Conservation (phyloP, 2,113 vertebrate genomes). For the Gopherus evgoodei region DNA sequence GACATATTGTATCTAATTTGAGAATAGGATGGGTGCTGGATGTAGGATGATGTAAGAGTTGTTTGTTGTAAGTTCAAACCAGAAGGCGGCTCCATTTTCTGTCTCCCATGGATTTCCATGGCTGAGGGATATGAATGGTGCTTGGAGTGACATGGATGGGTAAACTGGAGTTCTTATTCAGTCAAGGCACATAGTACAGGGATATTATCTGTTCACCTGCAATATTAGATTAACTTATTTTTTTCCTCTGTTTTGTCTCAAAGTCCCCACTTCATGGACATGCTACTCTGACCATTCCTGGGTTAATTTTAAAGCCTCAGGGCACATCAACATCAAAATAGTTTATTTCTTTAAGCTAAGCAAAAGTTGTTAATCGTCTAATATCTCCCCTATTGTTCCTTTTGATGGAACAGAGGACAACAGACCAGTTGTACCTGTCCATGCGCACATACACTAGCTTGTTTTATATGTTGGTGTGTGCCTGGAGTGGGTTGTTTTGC, state of each 20-base stretch:
- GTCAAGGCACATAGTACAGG: background rate
- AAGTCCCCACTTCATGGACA: background rate
- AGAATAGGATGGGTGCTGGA: background rate
- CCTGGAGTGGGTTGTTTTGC: accelerated
- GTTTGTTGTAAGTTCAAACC: background rate
- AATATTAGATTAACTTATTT: background rate
- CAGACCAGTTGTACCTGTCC: background rate
- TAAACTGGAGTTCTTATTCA: accelerated
- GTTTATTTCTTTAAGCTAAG: background rate
- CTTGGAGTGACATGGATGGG: background rate
- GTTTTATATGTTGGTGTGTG: accelerated
- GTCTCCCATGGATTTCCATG: accelerated
- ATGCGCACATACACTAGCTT: background rate
- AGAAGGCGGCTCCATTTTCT: background rate
- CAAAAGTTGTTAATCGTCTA: background rate
- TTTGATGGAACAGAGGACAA: background rate
- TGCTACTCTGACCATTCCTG: accelerated
- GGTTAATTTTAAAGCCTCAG: background rate
- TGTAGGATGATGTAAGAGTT: background rate
- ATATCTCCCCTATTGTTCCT: background rate
- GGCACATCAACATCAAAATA: background rate
- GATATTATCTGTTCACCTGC: background rate
- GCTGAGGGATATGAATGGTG: background rate
- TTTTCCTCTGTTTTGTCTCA: background rate
- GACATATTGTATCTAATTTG: background rate